Percentiles rank a stretch among this genome's conserved stretches.
Conservation (phyloP, 35 echinoderm and acorn worm genomes). For the Holothuria glaberrima region DNA sequence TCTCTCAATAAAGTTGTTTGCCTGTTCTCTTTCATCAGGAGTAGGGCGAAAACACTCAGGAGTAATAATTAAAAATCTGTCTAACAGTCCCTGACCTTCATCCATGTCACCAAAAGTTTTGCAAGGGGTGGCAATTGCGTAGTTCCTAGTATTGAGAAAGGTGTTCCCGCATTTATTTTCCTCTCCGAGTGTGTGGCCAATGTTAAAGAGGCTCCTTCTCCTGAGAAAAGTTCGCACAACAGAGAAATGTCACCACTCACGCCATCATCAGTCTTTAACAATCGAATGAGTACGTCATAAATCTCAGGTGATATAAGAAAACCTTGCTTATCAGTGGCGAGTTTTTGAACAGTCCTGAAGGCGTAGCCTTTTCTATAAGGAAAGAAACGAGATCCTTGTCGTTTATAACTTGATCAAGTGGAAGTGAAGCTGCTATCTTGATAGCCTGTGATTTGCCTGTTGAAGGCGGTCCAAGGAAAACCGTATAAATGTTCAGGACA, state of each 20-base stretch:
- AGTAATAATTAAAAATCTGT: neutral
- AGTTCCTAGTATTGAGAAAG: conserved; percentile 39
- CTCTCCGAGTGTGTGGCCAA: conserved; percentile 43
- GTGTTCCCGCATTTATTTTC: neutral
- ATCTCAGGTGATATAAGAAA: conserved; percentile 33
- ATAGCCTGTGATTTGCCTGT: too few relatives aligned
- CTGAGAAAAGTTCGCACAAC: conserved; percentile 30
- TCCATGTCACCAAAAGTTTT: conserved; percentile 20
- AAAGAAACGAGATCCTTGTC: too few relatives aligned
- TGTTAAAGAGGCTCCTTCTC: conserved; percentile 33
- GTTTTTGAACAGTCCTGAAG: too few relatives aligned
- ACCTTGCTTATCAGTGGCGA: neutral
- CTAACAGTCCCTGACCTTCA: neutral
- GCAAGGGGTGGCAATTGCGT: conserved; percentile 23
- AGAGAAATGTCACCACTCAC: neutral
- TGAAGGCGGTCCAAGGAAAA: too few relatives aligned
- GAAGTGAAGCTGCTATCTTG: too few relatives aligned
- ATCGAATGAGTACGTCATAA: conserved; percentile 3
- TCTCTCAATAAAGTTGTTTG: too few relatives aligned
- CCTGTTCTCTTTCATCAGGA: conserved; percentile 9
- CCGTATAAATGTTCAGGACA: too few relatives aligned
- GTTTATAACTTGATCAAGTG: too few relatives aligned
- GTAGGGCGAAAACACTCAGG: conserved; percentile 10
- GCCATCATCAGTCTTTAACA: conserved; percentile 15
- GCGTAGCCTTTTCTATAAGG: too few relatives aligned